These are phyloP conservation scores for Falco concolor DNA, from an alignment of 2,797 vertebrate genomes.

Conservation along the genomic window DNA sequence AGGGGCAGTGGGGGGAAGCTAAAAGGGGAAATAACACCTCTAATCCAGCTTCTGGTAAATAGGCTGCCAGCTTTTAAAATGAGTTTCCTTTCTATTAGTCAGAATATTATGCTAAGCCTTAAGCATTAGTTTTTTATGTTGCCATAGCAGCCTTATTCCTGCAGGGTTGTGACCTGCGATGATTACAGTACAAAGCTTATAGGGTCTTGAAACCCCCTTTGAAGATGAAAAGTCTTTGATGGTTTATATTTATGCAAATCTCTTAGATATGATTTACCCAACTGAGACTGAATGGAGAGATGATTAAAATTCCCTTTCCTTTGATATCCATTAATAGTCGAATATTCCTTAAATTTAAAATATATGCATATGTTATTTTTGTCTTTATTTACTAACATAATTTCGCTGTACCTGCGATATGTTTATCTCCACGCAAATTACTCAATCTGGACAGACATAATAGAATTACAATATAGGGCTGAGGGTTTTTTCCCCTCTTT, in stretches of 20 bases:
- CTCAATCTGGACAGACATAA: slow-evolving; percentile 80
- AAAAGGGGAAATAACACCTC: slow-evolving; percentile 86
- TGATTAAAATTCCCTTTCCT: slow-evolving; percentile 99
- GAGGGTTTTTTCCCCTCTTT: neutral
- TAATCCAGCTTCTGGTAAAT: slow-evolving; percentile 84
- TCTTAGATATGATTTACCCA: slow-evolving; percentile 99
- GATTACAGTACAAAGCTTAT: slow-evolving; percentile 99
- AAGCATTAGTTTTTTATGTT: slow-evolving; percentile 99
- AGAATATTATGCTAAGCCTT: slow-evolving; percentile 99
- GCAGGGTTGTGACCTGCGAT: slow-evolving; percentile 99
- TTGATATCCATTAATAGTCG: slow-evolving; percentile 92
- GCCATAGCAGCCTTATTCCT: slow-evolving; percentile 99
- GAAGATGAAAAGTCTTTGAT: slow-evolving; percentile 99
- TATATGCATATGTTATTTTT: slow-evolving; percentile 84
- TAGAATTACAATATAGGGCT: slow-evolving; percentile 87
- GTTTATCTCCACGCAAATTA: slow-evolving; percentile 81
- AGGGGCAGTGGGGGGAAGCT: slow-evolving; percentile 67
- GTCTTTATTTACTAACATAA: slow-evolving; percentile 84
- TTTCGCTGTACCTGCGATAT: slow-evolving; percentile 81
- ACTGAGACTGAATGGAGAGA: slow-evolving; percentile 99
- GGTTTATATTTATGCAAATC: slow-evolving; percentile 99
- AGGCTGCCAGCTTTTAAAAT: slow-evolving; percentile 84
- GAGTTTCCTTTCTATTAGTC: slow-evolving; percentile 86
- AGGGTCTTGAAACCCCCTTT: slow-evolving; percentile 99
- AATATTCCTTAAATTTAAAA: slow-evolving; percentile 91